phyloP scores from a whole-genome alignment of 2,113 vertebrate species.

The Colius striatus region DNA sequence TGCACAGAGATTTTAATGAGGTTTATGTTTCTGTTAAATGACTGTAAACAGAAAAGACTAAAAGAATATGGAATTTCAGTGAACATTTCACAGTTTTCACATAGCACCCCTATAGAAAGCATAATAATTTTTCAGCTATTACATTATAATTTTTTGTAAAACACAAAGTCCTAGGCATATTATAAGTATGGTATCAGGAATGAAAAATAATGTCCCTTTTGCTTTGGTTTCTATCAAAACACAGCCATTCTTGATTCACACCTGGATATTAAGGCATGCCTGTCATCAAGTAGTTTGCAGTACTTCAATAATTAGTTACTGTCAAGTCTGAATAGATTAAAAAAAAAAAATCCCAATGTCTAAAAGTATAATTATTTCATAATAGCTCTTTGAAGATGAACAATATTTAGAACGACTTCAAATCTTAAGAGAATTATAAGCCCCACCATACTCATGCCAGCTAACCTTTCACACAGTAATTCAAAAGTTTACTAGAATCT shows the following conservation, averaged over 20 bases:
- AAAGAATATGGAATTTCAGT: not conserved
- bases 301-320: not conserved
- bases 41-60: not conserved
- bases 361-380: not conserved
- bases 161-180: not conserved
- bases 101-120: rapidly evolving
- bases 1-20: not conserved
- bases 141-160: not conserved
- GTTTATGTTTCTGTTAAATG: not conserved
- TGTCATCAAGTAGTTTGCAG: not conserved
- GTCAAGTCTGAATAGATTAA: not conserved
- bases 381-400: not conserved
- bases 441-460: not conserved
- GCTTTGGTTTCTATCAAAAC: not conserved
- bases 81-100: not conserved
- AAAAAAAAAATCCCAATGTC: not conserved
- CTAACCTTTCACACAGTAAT: not conserved
- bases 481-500: not conserved
- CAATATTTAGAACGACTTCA: not conserved
- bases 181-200: not conserved
- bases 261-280: not conserved
- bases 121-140: not conserved
- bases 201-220: not conserved
- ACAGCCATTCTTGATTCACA: too few relatives aligned
- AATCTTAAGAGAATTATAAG: not conserved